Percentiles rank a stretch among this genome's conserved stretches.
These are phyloP conservation scores for Drosophila ohnishii DNA, from an alignment of 1,140 invertebrate genomes.

Conservation along the genomic window DNA sequence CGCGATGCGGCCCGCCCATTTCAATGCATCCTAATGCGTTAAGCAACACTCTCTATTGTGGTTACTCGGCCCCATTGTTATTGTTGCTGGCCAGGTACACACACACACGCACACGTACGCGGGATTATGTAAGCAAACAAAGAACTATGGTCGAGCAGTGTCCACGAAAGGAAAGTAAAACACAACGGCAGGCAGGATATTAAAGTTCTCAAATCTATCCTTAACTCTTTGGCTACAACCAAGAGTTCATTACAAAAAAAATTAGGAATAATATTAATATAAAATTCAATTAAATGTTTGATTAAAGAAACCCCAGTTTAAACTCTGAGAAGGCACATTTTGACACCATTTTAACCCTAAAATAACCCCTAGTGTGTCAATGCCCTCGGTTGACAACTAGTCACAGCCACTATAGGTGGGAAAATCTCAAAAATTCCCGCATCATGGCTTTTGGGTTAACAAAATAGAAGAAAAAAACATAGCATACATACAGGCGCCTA, in stretches of 20 bases:
- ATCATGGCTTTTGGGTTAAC: background rate
- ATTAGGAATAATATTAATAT: no score
- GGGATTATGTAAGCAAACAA: slow-evolving; percentile 28
- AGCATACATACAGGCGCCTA: slow-evolving; percentile 32
- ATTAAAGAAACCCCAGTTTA: background rate
- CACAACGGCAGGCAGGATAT: background rate
- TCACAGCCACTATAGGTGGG: background rate
- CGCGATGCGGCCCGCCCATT: slow-evolving; percentile 23
- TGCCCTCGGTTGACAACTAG: slow-evolving; percentile 1
- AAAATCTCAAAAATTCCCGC: slow-evolving; percentile 16
- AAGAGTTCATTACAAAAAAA: no score
- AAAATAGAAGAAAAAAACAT: slow-evolving; percentile 5
- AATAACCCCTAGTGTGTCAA: slow-evolving; percentile 1
- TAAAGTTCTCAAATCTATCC: background rate
- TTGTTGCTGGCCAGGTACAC: slow-evolving; percentile 13
- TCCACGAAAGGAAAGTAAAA: background rate
- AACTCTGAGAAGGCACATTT: background rate
- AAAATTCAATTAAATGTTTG: background rate
- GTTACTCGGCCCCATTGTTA: slow-evolving; percentile 13
- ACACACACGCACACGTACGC: slow-evolving; percentile 5
- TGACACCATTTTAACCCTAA: background rate
- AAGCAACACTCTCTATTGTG: slow-evolving; percentile 45
- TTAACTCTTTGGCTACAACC: background rate
- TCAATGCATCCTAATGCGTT: slow-evolving; percentile 44
- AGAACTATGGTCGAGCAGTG: slow-evolving; percentile 5